phyloP scores from a whole-genome alignment of 2,888 invertebrate species.

The Caenorhabditis becei region DNA sequence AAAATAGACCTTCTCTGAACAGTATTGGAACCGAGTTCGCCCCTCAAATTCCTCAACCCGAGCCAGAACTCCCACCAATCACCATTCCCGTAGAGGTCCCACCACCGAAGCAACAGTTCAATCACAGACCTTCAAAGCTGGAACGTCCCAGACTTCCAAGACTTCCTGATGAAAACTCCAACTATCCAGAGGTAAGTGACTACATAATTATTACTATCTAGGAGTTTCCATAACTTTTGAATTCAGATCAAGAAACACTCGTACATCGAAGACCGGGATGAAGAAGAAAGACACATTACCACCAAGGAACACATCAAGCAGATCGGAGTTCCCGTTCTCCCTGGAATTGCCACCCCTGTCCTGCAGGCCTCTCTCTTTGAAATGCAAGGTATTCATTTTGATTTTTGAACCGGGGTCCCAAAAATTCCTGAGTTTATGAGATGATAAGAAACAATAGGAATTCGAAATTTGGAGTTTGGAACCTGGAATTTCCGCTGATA shows the following conservation, averaged over 20 bases:
- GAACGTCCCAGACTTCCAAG: slow-evolving; percentile 23
- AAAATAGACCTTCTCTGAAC: slow-evolving; percentile 45
- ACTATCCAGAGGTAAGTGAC: slow-evolving; percentile 39
- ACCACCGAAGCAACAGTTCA: neutral
- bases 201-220: neutral
- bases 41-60: neutral
- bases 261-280: slow-evolving; percentile 63
- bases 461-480: neutral
- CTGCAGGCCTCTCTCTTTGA: slow-evolving; percentile 20
- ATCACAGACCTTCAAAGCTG: neutral
- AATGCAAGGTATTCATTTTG: slow-evolving; percentile 25
- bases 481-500: slow-evolving; percentile 15
- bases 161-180: slow-evolving; percentile 41
- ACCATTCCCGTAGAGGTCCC: slow-evolving; percentile 29
- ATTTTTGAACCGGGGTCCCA: slow-evolving; percentile 14
- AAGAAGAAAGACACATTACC: slow-evolving; percentile 49
- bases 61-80: slow-evolving; percentile 31
- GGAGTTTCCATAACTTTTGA: neutral
- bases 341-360: slow-evolving; percentile 49
- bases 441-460: neutral
- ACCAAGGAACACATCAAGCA: slow-evolving; percentile 65
- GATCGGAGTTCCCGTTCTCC: slow-evolving; percentile 71
- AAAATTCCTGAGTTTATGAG: neutral
- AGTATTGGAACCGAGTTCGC: slow-evolving; percentile 41
- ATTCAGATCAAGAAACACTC: slow-evolving; percentile 64